Base-by-base conservation (phyloP, 2,797 vertebrate species). In the Coregonus sp. region DNA sequence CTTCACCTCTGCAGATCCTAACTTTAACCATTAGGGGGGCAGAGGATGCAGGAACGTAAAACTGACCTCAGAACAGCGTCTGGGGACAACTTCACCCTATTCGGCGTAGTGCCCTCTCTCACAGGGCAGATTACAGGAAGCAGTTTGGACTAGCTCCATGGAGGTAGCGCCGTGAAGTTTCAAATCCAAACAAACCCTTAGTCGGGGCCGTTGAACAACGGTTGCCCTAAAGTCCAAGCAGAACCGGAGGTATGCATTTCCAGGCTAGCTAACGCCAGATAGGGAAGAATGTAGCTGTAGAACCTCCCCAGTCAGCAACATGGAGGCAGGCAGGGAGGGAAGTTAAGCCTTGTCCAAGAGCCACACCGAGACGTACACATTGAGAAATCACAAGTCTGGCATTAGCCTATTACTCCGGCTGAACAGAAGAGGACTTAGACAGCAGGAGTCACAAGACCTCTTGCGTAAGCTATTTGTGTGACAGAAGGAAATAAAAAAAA, bases 161-260 rank as follows among this genome's bases (percentile, higher is more conserved):
- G 88, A 91, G 90, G 86, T 86, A 85, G 85, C 79, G 78, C 82
- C 89, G 88, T 87, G 86, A 92, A 87, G 89, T 92, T 92, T 93
- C 80, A 92, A 93, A 91, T 90, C 89, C 83, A 93, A 93, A 94
- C 92, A 93, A 91, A 86, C 82, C 75, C 81, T 85, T 50, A 67
- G 87, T 78, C 82, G 79, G 81, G 74, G 78, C 83, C 74, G 85
- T 86, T 69, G 81, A 86, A 84, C 72, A 75, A 79, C 86, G 88
- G 86, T 86, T 88, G 83, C 88, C 84, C 85, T 83, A 76, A 80
- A 86, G 86, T 84, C 86, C 86, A 81, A 72, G 74, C 88, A 87
- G 87, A 90, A 88, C 78, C 78, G 15, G 70, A 70, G 85, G 87
- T 85, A 85, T 89, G 88, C 85, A 9, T 40, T 35, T 25, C 25